A percentile compares a stretch with the other conserved stretches of the same genome.
Conservation (phyloP, 2,888 invertebrate species). For the Platynereis dumerilii region DNA sequence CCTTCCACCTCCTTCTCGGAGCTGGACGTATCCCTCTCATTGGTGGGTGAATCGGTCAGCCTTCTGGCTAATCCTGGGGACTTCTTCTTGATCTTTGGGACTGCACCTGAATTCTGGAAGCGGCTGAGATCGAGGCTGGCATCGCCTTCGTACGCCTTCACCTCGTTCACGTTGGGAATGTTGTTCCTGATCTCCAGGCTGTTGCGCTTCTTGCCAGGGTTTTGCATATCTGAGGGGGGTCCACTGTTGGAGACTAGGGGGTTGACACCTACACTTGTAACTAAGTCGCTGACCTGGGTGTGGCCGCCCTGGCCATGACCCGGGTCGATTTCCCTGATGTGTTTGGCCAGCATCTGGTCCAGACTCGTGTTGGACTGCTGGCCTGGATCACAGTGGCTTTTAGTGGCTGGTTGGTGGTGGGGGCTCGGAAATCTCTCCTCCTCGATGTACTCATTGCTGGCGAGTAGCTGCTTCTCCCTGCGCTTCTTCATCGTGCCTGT, state of each 20-base stretch:
- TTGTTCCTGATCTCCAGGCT: conserved; percentile 60
- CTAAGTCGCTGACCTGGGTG: neutral
- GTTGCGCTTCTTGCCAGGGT: conserved; percentile 46
- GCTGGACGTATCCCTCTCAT: conserved; percentile 48
- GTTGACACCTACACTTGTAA: neutral
- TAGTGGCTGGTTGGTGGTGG: neutral
- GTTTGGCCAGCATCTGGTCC: neutral
- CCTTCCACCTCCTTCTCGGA: conserved; percentile 44
- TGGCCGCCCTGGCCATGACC: neutral
- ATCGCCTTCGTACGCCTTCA: conserved; percentile 52
- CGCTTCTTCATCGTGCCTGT: conserved; percentile 32
- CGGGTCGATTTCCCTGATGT: neutral
- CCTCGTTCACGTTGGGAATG: conserved; percentile 54
- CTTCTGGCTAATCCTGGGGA: conserved; percentile 60
- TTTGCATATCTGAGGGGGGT: neutral
- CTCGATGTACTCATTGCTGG: conserved; percentile 7
- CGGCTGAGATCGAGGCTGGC: conserved; percentile 39
- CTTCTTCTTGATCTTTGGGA: conserved; percentile 57
- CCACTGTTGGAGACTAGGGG: neutral
- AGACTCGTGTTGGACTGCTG: conserved; percentile 2
- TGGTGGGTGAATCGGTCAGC: conserved; percentile 42
- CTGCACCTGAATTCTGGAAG: conserved; percentile 48
- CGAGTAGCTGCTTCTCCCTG: conserved; percentile 16
- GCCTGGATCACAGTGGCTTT: neutral
- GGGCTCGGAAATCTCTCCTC: conserved; percentile 4